Evolutionary conservation across 2,797 vertebrate species (phyloP).

Genomic region (Tadarida brasiliensis): DNA sequence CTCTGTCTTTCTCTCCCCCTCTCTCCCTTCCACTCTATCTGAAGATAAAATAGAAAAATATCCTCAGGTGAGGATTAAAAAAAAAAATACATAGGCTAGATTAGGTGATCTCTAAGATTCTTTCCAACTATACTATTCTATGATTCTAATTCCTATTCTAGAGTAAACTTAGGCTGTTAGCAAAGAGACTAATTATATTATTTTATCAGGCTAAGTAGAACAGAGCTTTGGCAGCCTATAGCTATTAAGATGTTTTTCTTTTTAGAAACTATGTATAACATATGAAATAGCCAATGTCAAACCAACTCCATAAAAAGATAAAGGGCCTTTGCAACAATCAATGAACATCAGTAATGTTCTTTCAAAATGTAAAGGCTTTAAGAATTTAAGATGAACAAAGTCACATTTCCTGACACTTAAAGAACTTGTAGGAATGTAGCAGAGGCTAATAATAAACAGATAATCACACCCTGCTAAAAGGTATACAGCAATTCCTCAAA

Average conservation of each 20-base stretch:
- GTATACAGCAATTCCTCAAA: not conserved
- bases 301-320: not conserved
- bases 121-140: not conserved
- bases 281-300: slow-evolving; percentile 45
- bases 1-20: too few relatives aligned
- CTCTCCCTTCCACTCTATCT: too few relatives aligned
- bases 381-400: slow-evolving; percentile 49
- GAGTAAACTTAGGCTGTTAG: slow-evolving; percentile 1
- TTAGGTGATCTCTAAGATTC: not conserved
- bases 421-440: not conserved
- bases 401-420: slow-evolving; percentile 19
- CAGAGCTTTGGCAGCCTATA: slow-evolving; percentile 24
- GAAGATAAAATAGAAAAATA: too few relatives aligned
- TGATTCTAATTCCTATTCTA: slow-evolving; percentile 49
- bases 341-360: not conserved
- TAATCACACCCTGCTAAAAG: not conserved
- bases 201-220: slow-evolving; percentile 46
- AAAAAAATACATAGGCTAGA: not conserved
- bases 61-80: too few relatives aligned
- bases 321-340: not conserved
- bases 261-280: slow-evolving; percentile 46
- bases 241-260: slow-evolving; percentile 57
- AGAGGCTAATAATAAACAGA: not conserved
- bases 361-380: slow-evolving; percentile 66
- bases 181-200: slow-evolving; percentile 53